A percentile compares a stretch with the other conserved stretches of the same genome.
Conservation (phyloP, 1,140 invertebrate species). For the Akabosia matsudoensis region DNA sequence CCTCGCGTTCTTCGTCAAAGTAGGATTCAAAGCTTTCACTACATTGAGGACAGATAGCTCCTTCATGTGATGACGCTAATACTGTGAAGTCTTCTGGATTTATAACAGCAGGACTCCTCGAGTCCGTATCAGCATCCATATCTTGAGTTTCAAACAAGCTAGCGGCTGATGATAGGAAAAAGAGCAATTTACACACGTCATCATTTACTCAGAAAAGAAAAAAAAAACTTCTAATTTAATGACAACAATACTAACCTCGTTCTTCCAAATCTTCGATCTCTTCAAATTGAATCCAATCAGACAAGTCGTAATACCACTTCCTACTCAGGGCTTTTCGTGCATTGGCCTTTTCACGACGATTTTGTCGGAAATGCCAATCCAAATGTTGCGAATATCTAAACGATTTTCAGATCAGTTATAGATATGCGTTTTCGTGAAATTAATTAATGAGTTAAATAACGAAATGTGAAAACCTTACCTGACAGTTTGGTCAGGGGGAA, state of each 20-base stretch:
- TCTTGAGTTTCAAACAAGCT: conserved; percentile 79
- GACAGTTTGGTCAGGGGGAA: conserved; percentile 79
- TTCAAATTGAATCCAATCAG: conserved; percentile 91
- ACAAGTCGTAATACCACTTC: conserved; percentile 83
- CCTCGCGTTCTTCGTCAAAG: conserved; percentile 91
- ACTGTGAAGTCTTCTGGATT: conserved; percentile 56
- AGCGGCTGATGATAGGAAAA: too few relatives aligned
- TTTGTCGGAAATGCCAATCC: conserved; percentile 96
- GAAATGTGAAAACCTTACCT: conserved; percentile 58
- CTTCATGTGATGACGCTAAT: conserved; percentile 56
- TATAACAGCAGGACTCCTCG: conserved; percentile 48
- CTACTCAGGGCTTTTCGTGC: conserved; percentile 75
- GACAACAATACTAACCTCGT: too few relatives aligned
- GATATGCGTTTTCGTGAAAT: neutral
- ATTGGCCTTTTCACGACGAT: conserved; percentile 79
- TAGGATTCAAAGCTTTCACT: conserved; percentile 87
- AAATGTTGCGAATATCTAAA: conserved; percentile 77
- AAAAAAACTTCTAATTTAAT: too few relatives aligned
- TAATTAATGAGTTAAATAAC: neutral
- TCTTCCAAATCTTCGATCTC: conserved; percentile 91
- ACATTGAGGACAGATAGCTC: conserved; percentile 78
- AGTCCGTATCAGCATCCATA: conserved; percentile 47
- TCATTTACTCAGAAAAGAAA: conserved; percentile 19
- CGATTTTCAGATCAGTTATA: too few relatives aligned
- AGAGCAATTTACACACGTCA: too few relatives aligned